Evolutionary conservation across 2,797 vertebrate species (phyloP).

Genomic region (Carapus acus): DNA sequence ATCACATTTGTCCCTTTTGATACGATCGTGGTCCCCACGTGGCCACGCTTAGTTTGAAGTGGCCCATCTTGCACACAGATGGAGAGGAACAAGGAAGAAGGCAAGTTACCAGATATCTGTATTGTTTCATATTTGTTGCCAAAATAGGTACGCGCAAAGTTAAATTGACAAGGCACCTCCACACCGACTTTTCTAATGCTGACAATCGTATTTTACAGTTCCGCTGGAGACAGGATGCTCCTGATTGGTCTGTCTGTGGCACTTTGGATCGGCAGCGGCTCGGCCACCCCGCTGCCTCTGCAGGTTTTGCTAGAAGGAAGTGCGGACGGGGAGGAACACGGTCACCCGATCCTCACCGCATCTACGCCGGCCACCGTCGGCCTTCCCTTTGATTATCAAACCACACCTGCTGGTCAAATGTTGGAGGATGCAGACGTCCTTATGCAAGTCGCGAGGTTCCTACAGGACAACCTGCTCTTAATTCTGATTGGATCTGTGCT

Average conservation of each 20-base stretch:
- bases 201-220: slow-evolving; percentile 38
- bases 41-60: slow-evolving; percentile 41
- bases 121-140: no score
- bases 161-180: no score
- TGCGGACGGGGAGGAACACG: slow-evolving; percentile 71
- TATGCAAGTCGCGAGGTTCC: slow-evolving; percentile 70
- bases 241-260: slow-evolving; percentile 37
- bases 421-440: slow-evolving; percentile 53
- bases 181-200: no score
- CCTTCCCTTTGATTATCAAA: slow-evolving; percentile 29
- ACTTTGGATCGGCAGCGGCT: slow-evolving; percentile 37
- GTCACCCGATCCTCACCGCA: slow-evolving; percentile 32
- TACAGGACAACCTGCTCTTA: slow-evolving; percentile 80
- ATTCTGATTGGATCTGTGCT: slow-evolving; percentile 77
- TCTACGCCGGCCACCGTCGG: slow-evolving; percentile 27
- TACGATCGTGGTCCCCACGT: slow-evolving; percentile 4
- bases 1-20: no score
- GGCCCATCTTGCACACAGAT: slow-evolving; percentile 58
- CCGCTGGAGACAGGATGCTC: slow-evolving; percentile 48
- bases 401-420: slow-evolving; percentile 53
- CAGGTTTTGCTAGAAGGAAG: slow-evolving; percentile 69
- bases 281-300: slow-evolving; percentile 49
- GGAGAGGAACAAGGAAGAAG: slow-evolving; percentile 32
- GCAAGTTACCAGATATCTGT: neutral
- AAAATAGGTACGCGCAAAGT: no score